These are phyloP conservation scores for Phrynosoma blainvillii DNA, from an alignment of 2,113 vertebrate species.

Conservation along the genomic window DNA sequence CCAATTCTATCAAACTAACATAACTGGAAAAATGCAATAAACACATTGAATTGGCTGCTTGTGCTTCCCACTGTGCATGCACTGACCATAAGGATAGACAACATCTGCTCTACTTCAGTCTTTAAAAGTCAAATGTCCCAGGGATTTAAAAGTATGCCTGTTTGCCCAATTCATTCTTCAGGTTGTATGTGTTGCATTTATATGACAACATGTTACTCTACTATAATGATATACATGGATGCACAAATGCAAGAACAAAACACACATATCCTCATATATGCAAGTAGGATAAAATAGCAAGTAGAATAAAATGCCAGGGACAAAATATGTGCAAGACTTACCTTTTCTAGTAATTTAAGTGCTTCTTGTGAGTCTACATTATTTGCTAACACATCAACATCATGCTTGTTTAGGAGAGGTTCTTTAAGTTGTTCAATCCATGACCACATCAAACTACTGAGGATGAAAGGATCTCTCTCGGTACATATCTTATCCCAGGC, in stretches of 20 bases:
- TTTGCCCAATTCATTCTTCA: background rate
- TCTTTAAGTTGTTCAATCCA: conserved; percentile 97
- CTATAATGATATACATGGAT: background rate
- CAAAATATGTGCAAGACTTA: conserved; percentile 54
- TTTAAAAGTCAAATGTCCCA: background rate
- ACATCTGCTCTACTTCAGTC: background rate
- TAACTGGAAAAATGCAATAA: background rate
- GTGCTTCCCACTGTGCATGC: background rate
- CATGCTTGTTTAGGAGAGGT: conserved; percentile 84
- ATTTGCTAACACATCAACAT: conserved; percentile 79
- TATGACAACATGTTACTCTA: background rate
- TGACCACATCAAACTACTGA: conserved; percentile 94
- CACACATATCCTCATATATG: background rate
- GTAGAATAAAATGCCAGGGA: background rate
- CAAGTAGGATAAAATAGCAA: background rate
- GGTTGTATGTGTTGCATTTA: no score
- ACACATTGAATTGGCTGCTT: background rate
- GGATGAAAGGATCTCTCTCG: conserved; percentile 89
- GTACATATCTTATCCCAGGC: conserved; percentile 91
- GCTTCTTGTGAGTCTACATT: conserved; percentile 74
- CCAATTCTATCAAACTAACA: background rate
- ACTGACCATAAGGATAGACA: background rate
- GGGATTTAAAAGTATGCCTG: no score
- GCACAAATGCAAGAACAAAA: background rate
- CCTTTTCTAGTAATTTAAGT: conserved; percentile 88